These are phyloP conservation scores for Rhabdophis nuchalis DNA, from an alignment of 2,797 vertebrate species.

Conservation along the genomic window DNA sequence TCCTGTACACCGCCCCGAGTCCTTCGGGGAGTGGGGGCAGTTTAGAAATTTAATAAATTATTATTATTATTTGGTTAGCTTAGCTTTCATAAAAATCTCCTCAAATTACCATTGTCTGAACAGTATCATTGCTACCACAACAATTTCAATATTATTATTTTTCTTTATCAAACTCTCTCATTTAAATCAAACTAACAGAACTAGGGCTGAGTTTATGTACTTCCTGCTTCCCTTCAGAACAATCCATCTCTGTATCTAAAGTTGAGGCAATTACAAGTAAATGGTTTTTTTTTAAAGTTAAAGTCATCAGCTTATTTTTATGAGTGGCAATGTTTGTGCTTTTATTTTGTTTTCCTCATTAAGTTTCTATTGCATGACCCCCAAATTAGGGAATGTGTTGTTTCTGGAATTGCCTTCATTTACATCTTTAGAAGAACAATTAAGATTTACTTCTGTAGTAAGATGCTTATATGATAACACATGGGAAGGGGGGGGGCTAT, in stretches of 20 bases:
- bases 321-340: background rate
- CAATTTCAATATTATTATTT: background rate
- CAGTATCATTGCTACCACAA: background rate
- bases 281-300: background rate
- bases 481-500: rapidly evolving
- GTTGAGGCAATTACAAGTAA: background rate
- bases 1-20: too few relatives aligned
- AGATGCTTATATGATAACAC: background rate
- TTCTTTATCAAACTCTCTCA: background rate
- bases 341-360: background rate
- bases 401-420: background rate
- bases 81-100: background rate
- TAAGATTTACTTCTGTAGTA: background rate
- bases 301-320: background rate
- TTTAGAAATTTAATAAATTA: too few relatives aligned
- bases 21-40: too few relatives aligned
- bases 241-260: background rate
- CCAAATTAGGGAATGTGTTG: background rate
- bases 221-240: background rate
- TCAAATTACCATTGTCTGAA: background rate
- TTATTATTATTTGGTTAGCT: too few relatives aligned
- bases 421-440: background rate
- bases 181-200: background rate
- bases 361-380: background rate
- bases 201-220: background rate